These are phyloP conservation scores for Pionites leucogaster DNA, from an alignment of 2,113 vertebrate genomes.

Conservation along the genomic window DNA sequence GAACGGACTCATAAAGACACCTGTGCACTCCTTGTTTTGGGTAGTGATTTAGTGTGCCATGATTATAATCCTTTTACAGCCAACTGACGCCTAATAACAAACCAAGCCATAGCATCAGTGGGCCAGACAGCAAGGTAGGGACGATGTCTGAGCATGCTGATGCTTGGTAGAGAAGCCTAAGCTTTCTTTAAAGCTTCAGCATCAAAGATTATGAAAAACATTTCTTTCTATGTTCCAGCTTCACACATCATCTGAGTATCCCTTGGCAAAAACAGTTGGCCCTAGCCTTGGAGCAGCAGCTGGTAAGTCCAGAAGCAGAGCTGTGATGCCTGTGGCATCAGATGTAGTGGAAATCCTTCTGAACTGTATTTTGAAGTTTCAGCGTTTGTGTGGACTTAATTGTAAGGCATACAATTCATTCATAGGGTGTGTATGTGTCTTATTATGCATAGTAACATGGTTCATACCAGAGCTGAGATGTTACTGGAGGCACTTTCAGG, in stretches of 20 bases:
- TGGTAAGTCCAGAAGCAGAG: conserved; percentile 37
- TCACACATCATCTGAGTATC: conserved; percentile 10
- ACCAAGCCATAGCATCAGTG: background rate
- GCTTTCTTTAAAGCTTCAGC: background rate
- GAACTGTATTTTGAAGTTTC: conserved; percentile 58
- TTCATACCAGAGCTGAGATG: background rate
- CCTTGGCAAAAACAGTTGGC: conserved; percentile 38
- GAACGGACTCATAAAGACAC: conserved; percentile 10
- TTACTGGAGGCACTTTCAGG: conserved; percentile 35
- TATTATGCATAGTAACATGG: background rate
- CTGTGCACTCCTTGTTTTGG: background rate
- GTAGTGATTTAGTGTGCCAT: background rate
- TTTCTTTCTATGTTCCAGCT: conserved; percentile 2
- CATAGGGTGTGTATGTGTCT: background rate
- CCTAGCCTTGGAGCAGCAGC: conserved; percentile 29
- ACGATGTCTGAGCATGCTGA: background rate
- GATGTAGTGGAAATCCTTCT: conserved; percentile 38
- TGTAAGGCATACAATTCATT: background rate
- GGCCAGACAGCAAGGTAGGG: conserved; percentile 41
- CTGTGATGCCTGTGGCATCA: conserved; percentile 3
- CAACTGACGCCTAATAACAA: background rate
- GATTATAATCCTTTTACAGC: background rate
- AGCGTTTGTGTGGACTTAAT: conserved; percentile 13
- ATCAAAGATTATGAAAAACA: conserved; percentile 40
- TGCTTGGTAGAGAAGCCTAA: background rate